Evolutionary conservation across 1,140 invertebrate species (phyloP).

Genomic region (Meloidogyne floridensis): DNA sequence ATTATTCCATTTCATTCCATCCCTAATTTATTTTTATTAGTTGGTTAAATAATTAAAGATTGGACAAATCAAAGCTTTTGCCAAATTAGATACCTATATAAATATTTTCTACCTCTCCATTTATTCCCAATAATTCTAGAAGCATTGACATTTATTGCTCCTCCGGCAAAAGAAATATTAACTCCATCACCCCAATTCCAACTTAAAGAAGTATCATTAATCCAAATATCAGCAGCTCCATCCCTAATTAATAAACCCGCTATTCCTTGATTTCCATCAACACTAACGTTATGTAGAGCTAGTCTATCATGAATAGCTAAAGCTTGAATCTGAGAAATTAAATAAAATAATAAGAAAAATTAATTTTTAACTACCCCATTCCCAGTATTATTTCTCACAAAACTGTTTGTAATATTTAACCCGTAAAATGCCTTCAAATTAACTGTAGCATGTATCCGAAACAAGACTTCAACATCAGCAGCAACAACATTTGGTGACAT

Average conservation of each 20-base stretch:
- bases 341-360: neutral
- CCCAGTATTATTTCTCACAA: constrained; percentile 86
- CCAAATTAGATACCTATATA: no score
- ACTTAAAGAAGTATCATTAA: constrained; percentile 80
- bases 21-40: no score
- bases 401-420: constrained; percentile 85
- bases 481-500: constrained; percentile 38
- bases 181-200: constrained; percentile 75
- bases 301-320: constrained; percentile 54
- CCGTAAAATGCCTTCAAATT: constrained; percentile 69
- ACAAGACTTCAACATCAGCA: constrained; percentile 59
- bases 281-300: constrained; percentile 70
- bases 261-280: constrained; percentile 85
- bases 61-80: no score
- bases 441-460: constrained; percentile 61
- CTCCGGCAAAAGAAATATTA: constrained; percentile 66
- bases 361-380: constrained; percentile 72
- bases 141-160: constrained; percentile 65
- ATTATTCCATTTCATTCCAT: no score
- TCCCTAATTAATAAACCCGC: constrained; percentile 79
- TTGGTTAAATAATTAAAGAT: no score
- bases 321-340: constrained; percentile 31
- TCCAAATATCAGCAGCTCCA: constrained; percentile 76
- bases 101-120: constrained; percentile 50
- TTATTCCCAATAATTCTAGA: constrained; percentile 58